Conservation (phyloP, 1,140 invertebrate species). For the Camponotus pennsylvanicus region DNA sequence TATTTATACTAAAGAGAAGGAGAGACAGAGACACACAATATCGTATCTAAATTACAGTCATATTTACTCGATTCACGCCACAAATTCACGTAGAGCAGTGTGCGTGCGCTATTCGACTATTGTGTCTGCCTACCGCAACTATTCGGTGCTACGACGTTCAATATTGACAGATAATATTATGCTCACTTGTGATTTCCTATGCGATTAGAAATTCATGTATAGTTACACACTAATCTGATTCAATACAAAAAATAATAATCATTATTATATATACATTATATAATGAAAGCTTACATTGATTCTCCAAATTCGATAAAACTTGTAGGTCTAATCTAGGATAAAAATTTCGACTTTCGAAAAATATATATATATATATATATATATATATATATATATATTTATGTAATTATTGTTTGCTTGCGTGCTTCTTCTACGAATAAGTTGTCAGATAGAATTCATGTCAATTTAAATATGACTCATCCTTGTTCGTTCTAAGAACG, state of each 20-base stretch:
- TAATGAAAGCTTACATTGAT: too few relatives aligned
- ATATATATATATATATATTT: neutral
- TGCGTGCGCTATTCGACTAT: conserved; percentile 17
- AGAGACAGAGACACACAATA: neutral
- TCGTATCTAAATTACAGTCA: neutral
- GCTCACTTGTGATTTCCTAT: conserved; percentile 5
- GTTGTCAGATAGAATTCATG: neutral
- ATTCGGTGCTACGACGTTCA: conserved; percentile 9
- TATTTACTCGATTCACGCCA: conserved; percentile 23
- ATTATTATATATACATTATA: neutral
- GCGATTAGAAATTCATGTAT: conserved; percentile 40
- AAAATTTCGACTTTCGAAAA: too few relatives aligned
- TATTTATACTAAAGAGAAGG: neutral
- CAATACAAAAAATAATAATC: neutral
- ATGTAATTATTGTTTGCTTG: neutral
- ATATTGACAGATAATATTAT: conserved; percentile 54
- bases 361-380: neutral
- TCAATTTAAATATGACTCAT: neutral
- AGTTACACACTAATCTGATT: neutral
- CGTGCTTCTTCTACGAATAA: neutral
- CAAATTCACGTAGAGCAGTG: conserved; percentile 8
- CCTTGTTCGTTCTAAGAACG: neutral
- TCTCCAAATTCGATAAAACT: too few relatives aligned
- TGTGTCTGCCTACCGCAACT: conserved; percentile 38
- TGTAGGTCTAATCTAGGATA: too few relatives aligned